These are phyloP conservation scores for Cynodonichthys magdalenae DNA, from an alignment of 2,797 vertebrate species.

Conservation along the genomic window DNA sequence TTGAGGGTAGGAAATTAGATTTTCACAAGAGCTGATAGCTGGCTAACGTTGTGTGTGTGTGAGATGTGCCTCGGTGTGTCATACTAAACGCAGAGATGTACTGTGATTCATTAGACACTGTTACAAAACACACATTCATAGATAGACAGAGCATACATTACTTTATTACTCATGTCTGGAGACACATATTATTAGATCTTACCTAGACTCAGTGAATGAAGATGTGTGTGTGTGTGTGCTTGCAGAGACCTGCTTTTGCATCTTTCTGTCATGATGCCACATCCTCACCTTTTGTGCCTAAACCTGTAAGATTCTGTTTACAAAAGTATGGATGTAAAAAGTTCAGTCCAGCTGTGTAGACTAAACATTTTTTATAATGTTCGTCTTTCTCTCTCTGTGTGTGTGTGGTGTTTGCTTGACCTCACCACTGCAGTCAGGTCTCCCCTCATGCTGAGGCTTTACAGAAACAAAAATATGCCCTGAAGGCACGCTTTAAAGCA, in stretches of 20 bases:
- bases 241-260: constrained; percentile 25
- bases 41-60: constrained; percentile 25
- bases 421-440: constrained; percentile 19
- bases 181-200: constrained; percentile 45
- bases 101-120: constrained; percentile 65
- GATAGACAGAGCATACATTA: constrained; percentile 10
- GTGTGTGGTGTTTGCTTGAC: constrained; percentile 27
- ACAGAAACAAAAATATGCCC: constrained; percentile 18
- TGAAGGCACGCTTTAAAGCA: constrained; percentile 5
- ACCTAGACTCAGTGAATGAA: constrained; percentile 21
- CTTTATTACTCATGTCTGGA: constrained; percentile 53
- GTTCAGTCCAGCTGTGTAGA: constrained; percentile 75
- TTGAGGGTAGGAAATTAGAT: constrained; percentile 67
- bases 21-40: constrained; percentile 63
- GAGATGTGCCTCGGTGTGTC: not conserved
- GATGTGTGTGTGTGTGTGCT: not conserved
- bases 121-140: constrained; percentile 17
- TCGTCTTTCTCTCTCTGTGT: constrained; percentile 13
- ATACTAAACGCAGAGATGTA: constrained; percentile 54
- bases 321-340: constrained; percentile 55
- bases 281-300: constrained; percentile 37
- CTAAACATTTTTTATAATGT: constrained; percentile 72
- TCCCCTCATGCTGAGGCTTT: constrained; percentile 41
- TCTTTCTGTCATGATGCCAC: constrained; percentile 38
- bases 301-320: constrained; percentile 63